phyloP scores from a whole-genome alignment of 2,888 invertebrate genomes.

The Pegoplata infirma region DNA sequence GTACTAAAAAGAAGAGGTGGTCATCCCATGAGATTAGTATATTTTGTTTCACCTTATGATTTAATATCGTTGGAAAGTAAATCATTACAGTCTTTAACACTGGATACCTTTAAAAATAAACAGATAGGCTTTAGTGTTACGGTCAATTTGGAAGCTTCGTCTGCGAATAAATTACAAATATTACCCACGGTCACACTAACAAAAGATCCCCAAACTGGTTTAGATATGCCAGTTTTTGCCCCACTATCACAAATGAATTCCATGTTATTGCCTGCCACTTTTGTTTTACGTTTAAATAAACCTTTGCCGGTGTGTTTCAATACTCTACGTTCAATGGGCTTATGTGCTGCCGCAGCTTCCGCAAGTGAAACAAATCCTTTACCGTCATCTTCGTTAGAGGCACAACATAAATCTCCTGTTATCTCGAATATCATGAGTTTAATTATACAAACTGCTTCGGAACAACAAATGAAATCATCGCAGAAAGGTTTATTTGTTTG shows the following conservation, averaged over 20 bases:
- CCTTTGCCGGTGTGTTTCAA: conserved; percentile 91
- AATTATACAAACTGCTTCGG: conserved; percentile 88
- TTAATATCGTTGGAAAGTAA: conserved; percentile 87
- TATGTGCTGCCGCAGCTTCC: conserved; percentile 43
- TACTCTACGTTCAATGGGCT: conserved; percentile 83
- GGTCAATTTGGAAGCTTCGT: conserved; percentile 92
- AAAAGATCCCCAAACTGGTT: conserved; percentile 79
- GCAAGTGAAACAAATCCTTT: conserved; percentile 35
- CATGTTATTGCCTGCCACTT: conserved; percentile 93
- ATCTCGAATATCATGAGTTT: conserved; percentile 79
- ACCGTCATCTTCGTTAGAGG: conserved; percentile 60
- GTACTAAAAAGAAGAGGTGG: conserved; percentile 90
- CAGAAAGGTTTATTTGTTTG: conserved; percentile 92
- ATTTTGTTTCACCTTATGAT: conserved; percentile 96
- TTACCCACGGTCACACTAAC: conserved; percentile 72
- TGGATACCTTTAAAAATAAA: conserved; percentile 84
- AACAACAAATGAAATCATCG: conserved; percentile 85
- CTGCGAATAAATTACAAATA: conserved; percentile 83
- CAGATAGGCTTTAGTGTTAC: conserved; percentile 92
- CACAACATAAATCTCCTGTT: conserved; percentile 49
- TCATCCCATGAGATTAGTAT: conserved; percentile 95
- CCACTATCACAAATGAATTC: conserved; percentile 90
- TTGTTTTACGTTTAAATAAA: conserved; percentile 87
- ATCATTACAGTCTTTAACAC: conserved; percentile 85
- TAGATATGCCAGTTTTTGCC: conserved; percentile 86